Percentiles rank a stretch among this genome's conserved stretches.
Conservation (phyloP, 2,888 invertebrate species). For the Blomia tropicalis region DNA sequence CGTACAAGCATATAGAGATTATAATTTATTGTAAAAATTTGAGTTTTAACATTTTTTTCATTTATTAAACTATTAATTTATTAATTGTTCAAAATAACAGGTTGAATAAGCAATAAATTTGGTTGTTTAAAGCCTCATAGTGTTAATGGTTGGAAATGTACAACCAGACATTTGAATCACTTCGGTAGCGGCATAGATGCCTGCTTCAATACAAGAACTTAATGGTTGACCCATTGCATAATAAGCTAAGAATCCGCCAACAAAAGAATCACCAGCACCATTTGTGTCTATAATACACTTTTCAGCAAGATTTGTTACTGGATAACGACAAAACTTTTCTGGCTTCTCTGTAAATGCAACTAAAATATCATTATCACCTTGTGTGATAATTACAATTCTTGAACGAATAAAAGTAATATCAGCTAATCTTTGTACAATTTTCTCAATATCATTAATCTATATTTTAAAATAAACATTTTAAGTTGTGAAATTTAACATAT, state of each 20-base stretch:
- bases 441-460: conserved; percentile 52
- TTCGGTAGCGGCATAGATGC: conserved; percentile 67
- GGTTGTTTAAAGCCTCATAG: neutral
- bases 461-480: neutral
- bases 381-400: conserved; percentile 76
- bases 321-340: conserved; percentile 34
- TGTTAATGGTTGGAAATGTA: conserved; percentile 17
- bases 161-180: conserved; percentile 71
- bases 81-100: neutral
- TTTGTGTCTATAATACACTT: conserved; percentile 71
- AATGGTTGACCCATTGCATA: conserved; percentile 53
- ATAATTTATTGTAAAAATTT: neutral
- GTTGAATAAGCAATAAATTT: neutral
- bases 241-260: conserved; percentile 86
- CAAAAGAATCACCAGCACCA: conserved; percentile 96
- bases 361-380: conserved; percentile 68
- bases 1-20: no score
- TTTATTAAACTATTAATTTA: neutral
- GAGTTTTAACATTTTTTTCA: neutral
- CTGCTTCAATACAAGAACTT: conserved; percentile 64
- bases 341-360: conserved; percentile 43
- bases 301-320: conserved; percentile 45
- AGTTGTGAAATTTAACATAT: neutral
- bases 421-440: neutral
- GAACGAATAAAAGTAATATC: conserved; percentile 44